Conservation (phyloP, 2,113 vertebrate species). For the Brienomyrus brachyistius region DNA sequence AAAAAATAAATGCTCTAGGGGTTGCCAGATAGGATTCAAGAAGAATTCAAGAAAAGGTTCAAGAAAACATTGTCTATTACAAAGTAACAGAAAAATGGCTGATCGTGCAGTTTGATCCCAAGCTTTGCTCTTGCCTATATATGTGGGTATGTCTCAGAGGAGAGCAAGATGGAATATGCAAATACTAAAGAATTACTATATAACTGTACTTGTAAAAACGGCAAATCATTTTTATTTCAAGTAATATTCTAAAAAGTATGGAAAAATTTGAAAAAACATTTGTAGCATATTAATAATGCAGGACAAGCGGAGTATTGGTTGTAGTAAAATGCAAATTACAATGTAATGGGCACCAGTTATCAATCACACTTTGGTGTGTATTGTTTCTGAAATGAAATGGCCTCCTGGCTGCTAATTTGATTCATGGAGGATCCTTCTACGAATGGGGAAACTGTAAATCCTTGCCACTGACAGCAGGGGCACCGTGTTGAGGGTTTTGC, state of each 20-base stretch:
- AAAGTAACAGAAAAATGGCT: background rate
- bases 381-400: background rate
- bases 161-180: background rate
- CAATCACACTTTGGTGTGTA: background rate
- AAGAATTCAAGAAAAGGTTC: background rate
- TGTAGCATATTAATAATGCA: background rate
- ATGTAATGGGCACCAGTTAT: background rate
- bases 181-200: background rate
- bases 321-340: background rate
- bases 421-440: background rate
- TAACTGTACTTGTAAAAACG: background rate
- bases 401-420: background rate
- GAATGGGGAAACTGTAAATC: background rate
- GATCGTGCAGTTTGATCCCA: background rate
- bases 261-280: background rate
- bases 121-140: background rate
- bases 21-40: background rate
- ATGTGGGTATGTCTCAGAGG: background rate
- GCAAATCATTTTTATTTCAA: background rate
- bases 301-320: background rate
- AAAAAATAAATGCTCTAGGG: background rate
- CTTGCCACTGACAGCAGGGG: background rate
- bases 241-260: background rate
- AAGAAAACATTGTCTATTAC: background rate
- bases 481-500: slow-evolving; percentile 35